Evolutionary conservation across 1,140 invertebrate species (phyloP), one percentile per base, ranked within the genome.

Genomic region (Drosophila kepulauana): DNA sequence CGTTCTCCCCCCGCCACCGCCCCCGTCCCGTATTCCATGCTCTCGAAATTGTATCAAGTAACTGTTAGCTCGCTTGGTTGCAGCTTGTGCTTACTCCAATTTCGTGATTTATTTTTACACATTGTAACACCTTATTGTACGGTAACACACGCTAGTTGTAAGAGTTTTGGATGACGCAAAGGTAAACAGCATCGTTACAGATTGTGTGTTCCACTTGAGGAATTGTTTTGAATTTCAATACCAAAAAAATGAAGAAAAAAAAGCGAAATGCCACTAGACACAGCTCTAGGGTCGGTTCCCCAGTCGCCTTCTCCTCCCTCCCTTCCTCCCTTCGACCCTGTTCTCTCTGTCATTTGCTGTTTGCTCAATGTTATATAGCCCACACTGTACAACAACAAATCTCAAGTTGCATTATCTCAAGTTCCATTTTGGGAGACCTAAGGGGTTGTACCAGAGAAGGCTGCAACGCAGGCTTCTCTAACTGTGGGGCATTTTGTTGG

Each of bases 371-470:
- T 25, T 25, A 5, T 59, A 13, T 70, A 56, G 10, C 8, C 62
- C 49, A 38, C 51, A 48, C 30, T 30, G 43, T 33, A 8, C 13
- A 63, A 51, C 41, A 63, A 63, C 51, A 57, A 70, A 69, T 75
- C 72, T 75, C 72, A 75, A 75, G 72, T 75, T 75, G 66, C 72
- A 75, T 75, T 75, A 75, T 75, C 66, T 75, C 72, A 70, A 75
- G 72, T 75, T 70, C 66, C 72, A 75, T 75, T 75, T 57, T 15
- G 7, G 35, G 66, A 41, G 33, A 41, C n/a, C 66, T 7, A 69
- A 69, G 66, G 72, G 72, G 70, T 73, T 67, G 62, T 38, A 10
- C 35, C 10, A 8, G 7, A 38, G 33, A 5, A 5, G 6, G 7
- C 11, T 25, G 38, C 33, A 45, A 57, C 49, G 38, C 38, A 11